Conservation (phyloP, 2,797 vertebrate genomes). For the Botia kubotai region DNA sequence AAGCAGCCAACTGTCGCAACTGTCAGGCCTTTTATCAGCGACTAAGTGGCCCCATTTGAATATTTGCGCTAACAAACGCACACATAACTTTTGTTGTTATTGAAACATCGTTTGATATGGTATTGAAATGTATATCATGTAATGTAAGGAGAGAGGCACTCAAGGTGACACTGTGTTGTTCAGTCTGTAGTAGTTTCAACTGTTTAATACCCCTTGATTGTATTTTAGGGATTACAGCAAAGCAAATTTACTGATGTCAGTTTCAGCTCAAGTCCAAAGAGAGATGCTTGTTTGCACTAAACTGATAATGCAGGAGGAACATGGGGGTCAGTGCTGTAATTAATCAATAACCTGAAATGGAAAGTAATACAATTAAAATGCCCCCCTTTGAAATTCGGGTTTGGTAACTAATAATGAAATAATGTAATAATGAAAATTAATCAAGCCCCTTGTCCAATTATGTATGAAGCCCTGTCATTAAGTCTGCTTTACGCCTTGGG, state of each 20-base stretch:
- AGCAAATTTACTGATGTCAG: slow-evolving; percentile 26
- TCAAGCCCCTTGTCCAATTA: slow-evolving; percentile 48
- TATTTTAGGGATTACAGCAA: slow-evolving; percentile 9
- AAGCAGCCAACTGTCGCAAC: not conserved
- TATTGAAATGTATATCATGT: not conserved
- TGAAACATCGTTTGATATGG: not conserved
- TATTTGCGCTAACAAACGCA: no score
- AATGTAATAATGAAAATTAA: slow-evolving; percentile 41
- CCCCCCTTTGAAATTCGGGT: slow-evolving; percentile 40
- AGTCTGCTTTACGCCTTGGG: slow-evolving; percentile 43
- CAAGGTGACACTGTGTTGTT: slow-evolving; percentile 26
- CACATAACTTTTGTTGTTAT: not conserved
- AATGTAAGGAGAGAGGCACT: not conserved
- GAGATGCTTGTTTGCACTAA: slow-evolving; percentile 15
- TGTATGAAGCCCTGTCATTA: slow-evolving; percentile 50
- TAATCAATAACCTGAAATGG: slow-evolving; percentile 41
- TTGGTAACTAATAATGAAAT: slow-evolving; percentile 35
- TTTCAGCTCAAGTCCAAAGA: slow-evolving; percentile 7
- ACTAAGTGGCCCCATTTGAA: no score
- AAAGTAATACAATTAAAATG: slow-evolving; percentile 46
- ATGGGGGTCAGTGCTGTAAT: slow-evolving; percentile 17
- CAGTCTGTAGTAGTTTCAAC: not conserved
- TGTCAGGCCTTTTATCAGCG: no score
- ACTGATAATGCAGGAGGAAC: slow-evolving; percentile 26
- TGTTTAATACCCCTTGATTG: slow-evolving; percentile 13